phyloP scores from a whole-genome alignment of 2,888 invertebrate species.

The Volucella inflata region DNA sequence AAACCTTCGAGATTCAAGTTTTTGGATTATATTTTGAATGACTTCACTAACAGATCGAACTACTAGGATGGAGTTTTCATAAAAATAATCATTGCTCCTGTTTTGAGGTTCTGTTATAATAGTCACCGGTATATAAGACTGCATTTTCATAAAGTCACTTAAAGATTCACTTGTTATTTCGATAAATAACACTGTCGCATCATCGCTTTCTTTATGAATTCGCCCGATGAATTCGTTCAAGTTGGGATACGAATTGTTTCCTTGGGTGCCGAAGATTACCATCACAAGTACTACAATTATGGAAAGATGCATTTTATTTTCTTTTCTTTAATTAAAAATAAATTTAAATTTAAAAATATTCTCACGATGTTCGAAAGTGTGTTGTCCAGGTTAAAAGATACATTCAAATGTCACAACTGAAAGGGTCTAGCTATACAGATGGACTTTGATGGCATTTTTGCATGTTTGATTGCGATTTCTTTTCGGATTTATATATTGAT shows the following conservation, averaged over 20 bases:
- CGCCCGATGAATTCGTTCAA: constrained; percentile 21
- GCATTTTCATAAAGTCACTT: constrained; percentile 11
- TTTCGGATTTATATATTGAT: too few species aligned
- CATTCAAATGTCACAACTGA: too few species aligned
- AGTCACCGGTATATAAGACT: constrained; percentile 16
- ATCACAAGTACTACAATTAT: constrained; percentile 17
- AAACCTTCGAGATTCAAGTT: not conserved
- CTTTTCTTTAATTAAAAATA: too few species aligned
- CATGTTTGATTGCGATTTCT: too few species aligned
- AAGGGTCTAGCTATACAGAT: too few species aligned
- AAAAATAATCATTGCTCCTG: not conserved
- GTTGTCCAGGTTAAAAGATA: too few species aligned
- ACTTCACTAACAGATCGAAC: constrained; percentile 1
- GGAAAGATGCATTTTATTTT: constrained; percentile 37
- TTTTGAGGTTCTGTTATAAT: not conserved
- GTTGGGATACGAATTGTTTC: not conserved
- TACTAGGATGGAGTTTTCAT: not conserved
- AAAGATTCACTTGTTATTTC: not conserved
- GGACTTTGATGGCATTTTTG: too few species aligned
- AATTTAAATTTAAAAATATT: too few species aligned
- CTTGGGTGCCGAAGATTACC: not conserved
- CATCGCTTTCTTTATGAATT: constrained; percentile 11
- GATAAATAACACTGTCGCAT: constrained; percentile 27
- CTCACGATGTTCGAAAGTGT: too few species aligned
- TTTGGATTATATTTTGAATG: constrained; percentile 39